Conservation (phyloP, 1,140 invertebrate genomes). For the Papilio machaon region DNA sequence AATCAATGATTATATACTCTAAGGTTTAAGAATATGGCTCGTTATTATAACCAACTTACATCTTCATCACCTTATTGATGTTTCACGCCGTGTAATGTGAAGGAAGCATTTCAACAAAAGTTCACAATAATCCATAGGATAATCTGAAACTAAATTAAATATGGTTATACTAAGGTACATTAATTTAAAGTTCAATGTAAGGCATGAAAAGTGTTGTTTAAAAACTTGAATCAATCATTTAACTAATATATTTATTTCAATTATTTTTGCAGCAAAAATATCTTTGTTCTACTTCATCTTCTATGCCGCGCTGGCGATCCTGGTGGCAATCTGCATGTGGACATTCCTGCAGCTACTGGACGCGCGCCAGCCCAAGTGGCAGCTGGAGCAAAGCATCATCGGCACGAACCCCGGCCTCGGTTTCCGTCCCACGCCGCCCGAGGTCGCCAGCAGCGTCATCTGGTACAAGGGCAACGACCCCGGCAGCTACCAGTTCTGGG, state of each 20-base stretch:
- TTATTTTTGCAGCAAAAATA: constrained; percentile 89
- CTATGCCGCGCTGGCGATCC: constrained; percentile 92
- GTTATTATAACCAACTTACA: no score
- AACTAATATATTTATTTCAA: background rate
- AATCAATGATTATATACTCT: no score
- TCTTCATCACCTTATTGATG: no score
- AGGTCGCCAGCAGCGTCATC: constrained; percentile 96
- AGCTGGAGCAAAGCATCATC: constrained; percentile 91
- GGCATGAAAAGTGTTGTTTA: background rate
- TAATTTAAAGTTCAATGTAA: no score
- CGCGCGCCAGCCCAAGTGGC: constrained; percentile 92
- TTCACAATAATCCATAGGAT: no score
- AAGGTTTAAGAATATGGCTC: no score
- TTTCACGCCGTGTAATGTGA: no score
- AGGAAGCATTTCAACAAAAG: no score
- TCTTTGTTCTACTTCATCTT: constrained; percentile 95
- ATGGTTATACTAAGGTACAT: no score
- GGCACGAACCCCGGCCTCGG: constrained; percentile 96
- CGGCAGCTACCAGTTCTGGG: constrained; percentile 90
- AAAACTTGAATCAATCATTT: background rate
- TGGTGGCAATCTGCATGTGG: constrained; percentile 95
- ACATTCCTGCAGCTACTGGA: constrained; percentile 96
- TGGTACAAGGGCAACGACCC: constrained; percentile 92
- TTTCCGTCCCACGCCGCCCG: constrained; percentile 94
- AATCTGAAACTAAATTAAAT: no score